Conservation (phyloP, 1,140 invertebrate genomes). For the Chrysoperla carnea region DNA sequence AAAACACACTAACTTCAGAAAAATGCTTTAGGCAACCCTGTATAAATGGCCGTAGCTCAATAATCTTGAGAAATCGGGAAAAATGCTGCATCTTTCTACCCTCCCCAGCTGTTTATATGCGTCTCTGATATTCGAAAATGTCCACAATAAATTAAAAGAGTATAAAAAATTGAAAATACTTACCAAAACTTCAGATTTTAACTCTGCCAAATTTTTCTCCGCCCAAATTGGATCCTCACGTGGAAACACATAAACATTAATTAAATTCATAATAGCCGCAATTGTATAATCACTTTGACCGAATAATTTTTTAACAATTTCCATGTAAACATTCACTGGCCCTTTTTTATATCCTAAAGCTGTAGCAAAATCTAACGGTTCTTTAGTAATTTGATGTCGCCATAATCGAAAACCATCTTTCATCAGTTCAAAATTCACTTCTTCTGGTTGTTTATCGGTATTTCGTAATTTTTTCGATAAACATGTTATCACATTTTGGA, state of each 20-base stretch:
- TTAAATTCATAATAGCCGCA: conserved; percentile 44
- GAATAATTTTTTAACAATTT: conserved; percentile 36
- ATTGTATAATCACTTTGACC: conserved; percentile 40
- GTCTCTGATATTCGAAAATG: no score
- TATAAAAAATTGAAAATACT: conserved; percentile 14
- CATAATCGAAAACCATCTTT: conserved; percentile 46
- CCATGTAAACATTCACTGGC: conserved; percentile 26
- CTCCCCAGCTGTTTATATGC: no score
- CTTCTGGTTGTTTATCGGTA: conserved; percentile 9
- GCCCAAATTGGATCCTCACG: conserved; percentile 41
- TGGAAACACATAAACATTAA: conserved; percentile 42
- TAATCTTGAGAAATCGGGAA: no score
- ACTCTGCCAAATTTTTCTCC: conserved; percentile 31
- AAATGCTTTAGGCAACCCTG: no score
- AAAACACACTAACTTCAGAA: no score
- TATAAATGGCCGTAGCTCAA: no score
- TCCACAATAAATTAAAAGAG: no score
- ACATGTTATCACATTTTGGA: conserved; percentile 12
- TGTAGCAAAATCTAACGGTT: conserved; percentile 38
- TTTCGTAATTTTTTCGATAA: conserved; percentile 9
- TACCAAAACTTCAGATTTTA: conserved; percentile 39
- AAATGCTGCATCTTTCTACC: no score
- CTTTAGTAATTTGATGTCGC: conserved; percentile 56
- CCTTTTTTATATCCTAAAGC: conserved; percentile 41
- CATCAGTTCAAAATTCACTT: conserved; percentile 34